A percentile compares a stretch with the other conserved stretches of the same genome.
Conservation (phyloP, 2,888 invertebrate genomes). For the Cheilosia urbana region DNA sequence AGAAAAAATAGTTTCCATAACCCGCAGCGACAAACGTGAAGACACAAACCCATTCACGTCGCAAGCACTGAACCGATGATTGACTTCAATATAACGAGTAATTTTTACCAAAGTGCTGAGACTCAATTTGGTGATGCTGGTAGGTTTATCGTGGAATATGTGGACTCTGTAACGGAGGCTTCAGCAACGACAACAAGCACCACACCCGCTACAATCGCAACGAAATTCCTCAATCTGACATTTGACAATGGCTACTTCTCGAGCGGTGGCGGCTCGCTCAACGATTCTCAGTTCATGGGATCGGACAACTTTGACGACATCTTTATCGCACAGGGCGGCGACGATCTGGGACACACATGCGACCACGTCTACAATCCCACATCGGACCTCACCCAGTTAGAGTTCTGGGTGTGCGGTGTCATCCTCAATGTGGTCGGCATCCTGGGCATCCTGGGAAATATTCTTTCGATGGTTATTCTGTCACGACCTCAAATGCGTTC, state of each 20-base stretch:
- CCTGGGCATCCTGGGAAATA: slow-evolving; percentile 94
- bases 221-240: slow-evolving; percentile 50
- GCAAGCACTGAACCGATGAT: slow-evolving; percentile 69
- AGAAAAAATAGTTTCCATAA: not conserved
- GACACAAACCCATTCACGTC: slow-evolving; percentile 46
- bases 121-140: slow-evolving; percentile 64
- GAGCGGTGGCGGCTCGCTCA: slow-evolving; percentile 16
- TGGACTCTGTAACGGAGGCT: slow-evolving; percentile 57
- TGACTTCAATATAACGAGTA: slow-evolving; percentile 70
- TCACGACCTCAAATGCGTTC: slow-evolving; percentile 97
- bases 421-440: slow-evolving; percentile 91
- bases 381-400: slow-evolving; percentile 85
- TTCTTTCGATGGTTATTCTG: slow-evolving; percentile 94
- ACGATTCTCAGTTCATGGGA: slow-evolving; percentile 17
- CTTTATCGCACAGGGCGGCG: not conserved
- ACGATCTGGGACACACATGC: slow-evolving; percentile 74
- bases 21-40: slow-evolving; percentile 42
- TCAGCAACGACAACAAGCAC: slow-evolving; percentile 42
- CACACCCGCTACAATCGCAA: slow-evolving; percentile 38
- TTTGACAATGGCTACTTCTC: slow-evolving; percentile 37
- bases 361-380: slow-evolving; percentile 79
- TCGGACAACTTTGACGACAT: slow-evolving; percentile 3
- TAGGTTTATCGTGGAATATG: slow-evolving; percentile 67
- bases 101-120: slow-evolving; percentile 72
- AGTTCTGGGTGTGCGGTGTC: slow-evolving; percentile 93